These are phyloP conservation scores for Lycophotia porphyrea DNA, from an alignment of 2,888 invertebrate genomes.

Conservation along the genomic window DNA sequence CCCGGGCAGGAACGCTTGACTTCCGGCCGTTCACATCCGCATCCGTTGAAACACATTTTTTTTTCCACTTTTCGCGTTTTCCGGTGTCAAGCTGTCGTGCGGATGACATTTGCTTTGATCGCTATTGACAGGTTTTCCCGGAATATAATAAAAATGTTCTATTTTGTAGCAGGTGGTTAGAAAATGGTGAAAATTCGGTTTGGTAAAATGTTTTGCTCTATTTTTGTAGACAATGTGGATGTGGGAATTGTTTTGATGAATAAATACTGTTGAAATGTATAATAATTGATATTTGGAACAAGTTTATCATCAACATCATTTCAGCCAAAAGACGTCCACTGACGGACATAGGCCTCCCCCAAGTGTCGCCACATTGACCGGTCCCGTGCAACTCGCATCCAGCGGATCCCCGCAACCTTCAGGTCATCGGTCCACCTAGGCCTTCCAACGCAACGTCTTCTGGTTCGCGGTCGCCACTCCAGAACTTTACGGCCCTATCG, in stretches of 20 bases:
- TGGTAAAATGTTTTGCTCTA: neutral
- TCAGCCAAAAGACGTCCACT: too few relatives aligned
- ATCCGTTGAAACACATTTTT: conserved; percentile 65
- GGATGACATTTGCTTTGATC: conserved; percentile 65
- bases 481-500: too few relatives aligned
- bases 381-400: too few relatives aligned
- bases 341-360: too few relatives aligned
- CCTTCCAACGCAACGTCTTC: too few relatives aligned
- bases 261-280: neutral
- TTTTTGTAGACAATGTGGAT: neutral
- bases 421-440: too few relatives aligned
- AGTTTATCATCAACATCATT: too few relatives aligned
- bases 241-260: neutral
- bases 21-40: conserved; percentile 69
- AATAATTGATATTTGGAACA: neutral
- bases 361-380: too few relatives aligned
- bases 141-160: conserved; percentile 32
- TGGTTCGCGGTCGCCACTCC: too few relatives aligned
- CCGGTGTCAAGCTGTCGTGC: conserved; percentile 67
- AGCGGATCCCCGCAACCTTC: too few relatives aligned
- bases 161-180: conserved; percentile 20
- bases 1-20: conserved; percentile 67
- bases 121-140: conserved; percentile 37
- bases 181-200: conserved; percentile 16
- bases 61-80: conserved; percentile 74